These are phyloP conservation scores for Pogonomyrmex barbatus DNA, from an alignment of 1,140 invertebrate species.

Conservation along the genomic window DNA sequence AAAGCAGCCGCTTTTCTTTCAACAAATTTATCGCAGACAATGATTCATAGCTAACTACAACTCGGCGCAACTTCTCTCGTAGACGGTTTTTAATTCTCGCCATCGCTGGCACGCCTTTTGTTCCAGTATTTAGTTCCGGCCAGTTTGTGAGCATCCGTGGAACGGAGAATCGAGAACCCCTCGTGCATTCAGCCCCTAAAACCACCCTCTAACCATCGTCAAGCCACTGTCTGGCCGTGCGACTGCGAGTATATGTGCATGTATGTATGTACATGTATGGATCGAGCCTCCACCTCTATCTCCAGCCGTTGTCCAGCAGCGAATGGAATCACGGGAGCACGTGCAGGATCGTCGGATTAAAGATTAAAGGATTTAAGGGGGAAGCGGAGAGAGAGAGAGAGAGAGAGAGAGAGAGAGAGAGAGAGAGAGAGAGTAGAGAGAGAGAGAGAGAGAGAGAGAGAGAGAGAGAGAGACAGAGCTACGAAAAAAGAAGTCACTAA, in stretches of 20 bases:
- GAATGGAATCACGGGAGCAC: slow-evolving; percentile 66
- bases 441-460: no score
- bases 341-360: slow-evolving; percentile 67
- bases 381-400: not conserved
- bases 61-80: slow-evolving; percentile 29
- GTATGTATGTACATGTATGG: slow-evolving; percentile 25
- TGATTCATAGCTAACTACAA: slow-evolving; percentile 56
- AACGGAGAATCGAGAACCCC: slow-evolving; percentile 69
- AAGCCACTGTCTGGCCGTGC: slow-evolving; percentile 62
- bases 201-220: slow-evolving; percentile 70
- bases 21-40: slow-evolving; percentile 44
- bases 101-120: slow-evolving; percentile 68
- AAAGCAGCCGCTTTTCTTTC: slow-evolving; percentile 6
- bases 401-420: no score
- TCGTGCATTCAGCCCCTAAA: slow-evolving; percentile 74
- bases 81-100: slow-evolving; percentile 72
- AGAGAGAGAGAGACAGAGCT: not conserved
- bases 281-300: not conserved
- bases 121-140: slow-evolving; percentile 76
- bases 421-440: no score
- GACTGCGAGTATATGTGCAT: slow-evolving; percentile 3
- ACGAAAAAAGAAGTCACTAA: slow-evolving; percentile 56
- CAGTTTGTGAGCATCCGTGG: slow-evolving; percentile 75
- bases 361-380: slow-evolving; percentile 71
- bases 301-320: slow-evolving; percentile 26